Evolutionary conservation across 2,113 vertebrate species (phyloP).

Genomic region (Nyctereutes procyonoides): DNA sequence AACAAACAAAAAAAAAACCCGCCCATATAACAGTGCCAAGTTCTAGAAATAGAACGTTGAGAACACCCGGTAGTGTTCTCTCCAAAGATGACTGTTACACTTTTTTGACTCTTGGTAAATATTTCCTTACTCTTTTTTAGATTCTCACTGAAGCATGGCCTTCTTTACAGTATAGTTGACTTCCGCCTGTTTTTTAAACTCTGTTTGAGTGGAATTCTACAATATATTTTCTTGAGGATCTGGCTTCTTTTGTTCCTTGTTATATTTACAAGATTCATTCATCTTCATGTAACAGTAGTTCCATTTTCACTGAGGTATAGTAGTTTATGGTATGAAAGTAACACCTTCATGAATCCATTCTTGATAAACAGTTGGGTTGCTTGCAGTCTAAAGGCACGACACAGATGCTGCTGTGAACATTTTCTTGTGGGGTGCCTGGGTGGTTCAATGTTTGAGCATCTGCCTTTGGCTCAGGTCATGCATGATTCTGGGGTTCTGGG

Average conservation of each 20-base stretch:
- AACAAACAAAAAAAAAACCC: background rate
- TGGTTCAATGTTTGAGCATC: too few species aligned
- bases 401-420: background rate
- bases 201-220: background rate
- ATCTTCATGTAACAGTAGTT: background rate
- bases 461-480: too few species aligned
- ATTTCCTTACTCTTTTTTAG: background rate
- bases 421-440: too few species aligned
- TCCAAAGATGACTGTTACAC: background rate
- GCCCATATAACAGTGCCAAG: accelerated
- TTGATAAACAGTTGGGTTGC: background rate
- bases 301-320: background rate
- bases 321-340: background rate
- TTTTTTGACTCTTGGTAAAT: background rate
- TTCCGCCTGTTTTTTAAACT: background rate
- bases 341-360: background rate
- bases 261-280: too few species aligned
- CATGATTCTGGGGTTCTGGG: too few species aligned
- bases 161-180: too few species aligned
- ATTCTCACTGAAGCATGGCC: background rate
- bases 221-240: background rate
- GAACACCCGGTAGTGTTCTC: accelerated
- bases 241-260: background rate
- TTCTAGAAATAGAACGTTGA: background rate
- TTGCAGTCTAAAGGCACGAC: background rate